These are phyloP conservation scores for Sorex fumeus DNA, from an alignment of 2,113 vertebrate species.

Conservation along the genomic window DNA sequence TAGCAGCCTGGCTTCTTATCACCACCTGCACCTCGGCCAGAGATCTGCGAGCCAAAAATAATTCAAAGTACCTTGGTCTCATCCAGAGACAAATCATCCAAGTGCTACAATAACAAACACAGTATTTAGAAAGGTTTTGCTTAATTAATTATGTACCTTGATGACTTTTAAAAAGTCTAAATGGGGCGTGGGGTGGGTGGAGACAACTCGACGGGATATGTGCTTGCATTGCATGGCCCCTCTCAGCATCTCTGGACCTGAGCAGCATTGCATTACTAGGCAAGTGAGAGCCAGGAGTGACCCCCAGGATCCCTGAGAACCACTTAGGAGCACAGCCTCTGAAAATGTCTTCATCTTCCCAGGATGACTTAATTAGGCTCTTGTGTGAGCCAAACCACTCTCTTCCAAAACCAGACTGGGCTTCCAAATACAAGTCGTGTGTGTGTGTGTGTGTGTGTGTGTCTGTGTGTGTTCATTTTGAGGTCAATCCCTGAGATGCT, in stretches of 20 bases:
- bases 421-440: background rate
- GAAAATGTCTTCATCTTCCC: background rate
- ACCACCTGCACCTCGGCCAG: background rate
- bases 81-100: background rate
- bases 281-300: no score
- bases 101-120: background rate
- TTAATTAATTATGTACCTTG: background rate
- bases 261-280: no score
- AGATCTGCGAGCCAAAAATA: background rate
- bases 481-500: no score
- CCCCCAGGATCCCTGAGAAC: no score
- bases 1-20: background rate
- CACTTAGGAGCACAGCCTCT: no score
- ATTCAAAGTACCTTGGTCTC: background rate
- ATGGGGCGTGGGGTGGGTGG: no score
- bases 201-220: no score
- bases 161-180: background rate
- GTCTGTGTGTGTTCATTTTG: no score
- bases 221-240: no score
- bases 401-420: background rate
- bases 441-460: background rate
- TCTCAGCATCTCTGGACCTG: no score
- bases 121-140: background rate
- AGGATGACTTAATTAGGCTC: conserved; percentile 12
- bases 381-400: background rate